Evolutionary conservation across 2,797 vertebrate genomes (phyloP).

Genomic region (Rousettus madagascariensis): DNA sequence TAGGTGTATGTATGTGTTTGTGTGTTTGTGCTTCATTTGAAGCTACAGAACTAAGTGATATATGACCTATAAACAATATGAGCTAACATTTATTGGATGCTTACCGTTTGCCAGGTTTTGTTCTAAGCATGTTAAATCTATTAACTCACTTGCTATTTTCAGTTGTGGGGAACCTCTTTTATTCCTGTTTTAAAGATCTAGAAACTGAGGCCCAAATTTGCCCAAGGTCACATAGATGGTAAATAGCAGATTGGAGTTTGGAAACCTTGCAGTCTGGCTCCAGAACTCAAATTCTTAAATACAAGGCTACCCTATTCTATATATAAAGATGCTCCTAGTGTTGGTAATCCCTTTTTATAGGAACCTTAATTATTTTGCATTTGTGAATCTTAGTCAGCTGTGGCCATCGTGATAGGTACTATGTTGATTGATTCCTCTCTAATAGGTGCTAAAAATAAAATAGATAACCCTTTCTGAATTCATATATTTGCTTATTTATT

Average conservation of each 20-base stretch:
- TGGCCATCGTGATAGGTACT: not conserved
- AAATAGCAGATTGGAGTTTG: not conserved
- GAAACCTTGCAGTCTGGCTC: not conserved
- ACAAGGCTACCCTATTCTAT: not conserved
- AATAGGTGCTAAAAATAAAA: not conserved
- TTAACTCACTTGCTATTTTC: not conserved
- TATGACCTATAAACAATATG: not conserved
- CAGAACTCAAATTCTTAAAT: not conserved
- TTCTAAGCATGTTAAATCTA: not conserved
- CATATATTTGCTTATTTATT: not conserved
- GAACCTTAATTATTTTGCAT: not conserved
- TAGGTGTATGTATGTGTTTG: not conserved
- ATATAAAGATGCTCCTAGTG: not conserved
- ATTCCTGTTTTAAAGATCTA: not conserved
- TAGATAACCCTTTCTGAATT: not conserved
- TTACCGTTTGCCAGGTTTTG: not conserved
- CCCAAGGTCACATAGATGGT: not conserved
- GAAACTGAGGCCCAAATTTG: not conserved
- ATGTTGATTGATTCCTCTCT: not conserved
- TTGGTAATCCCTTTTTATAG: not conserved
- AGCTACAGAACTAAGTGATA: constrained; percentile 39
- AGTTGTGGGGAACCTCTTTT: not conserved
- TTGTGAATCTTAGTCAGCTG: not conserved
- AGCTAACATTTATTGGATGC: constrained; percentile 6
- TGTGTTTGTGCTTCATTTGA: not conserved